Conservation (phyloP, 2,797 vertebrate species). For the Rhadinocentrus ornatus region DNA sequence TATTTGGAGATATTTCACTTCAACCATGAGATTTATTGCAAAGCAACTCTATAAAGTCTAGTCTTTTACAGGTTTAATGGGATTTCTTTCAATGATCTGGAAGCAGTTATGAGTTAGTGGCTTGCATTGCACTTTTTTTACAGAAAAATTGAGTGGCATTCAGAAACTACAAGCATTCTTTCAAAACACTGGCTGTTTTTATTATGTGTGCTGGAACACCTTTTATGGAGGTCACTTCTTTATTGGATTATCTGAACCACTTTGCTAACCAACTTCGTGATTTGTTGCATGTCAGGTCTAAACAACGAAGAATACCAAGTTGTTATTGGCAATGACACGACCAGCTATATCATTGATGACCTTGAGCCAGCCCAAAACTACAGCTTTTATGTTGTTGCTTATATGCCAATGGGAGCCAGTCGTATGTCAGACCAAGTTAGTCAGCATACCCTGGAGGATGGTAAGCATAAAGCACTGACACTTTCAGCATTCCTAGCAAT, state of each 20-base stretch:
- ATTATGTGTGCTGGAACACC: constrained; percentile 2
- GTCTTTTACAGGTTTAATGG: constrained; percentile 25
- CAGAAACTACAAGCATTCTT: constrained; percentile 5
- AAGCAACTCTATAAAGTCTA: constrained; percentile 16
- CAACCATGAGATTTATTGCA: constrained; percentile 8
- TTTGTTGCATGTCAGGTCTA: constrained; percentile 82
- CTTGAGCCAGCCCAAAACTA: constrained; percentile 95
- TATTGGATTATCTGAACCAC: not conserved
- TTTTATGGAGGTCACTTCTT: constrained; percentile 5
- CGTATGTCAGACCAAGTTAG: constrained; percentile 98
- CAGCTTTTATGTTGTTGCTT: constrained; percentile 97
- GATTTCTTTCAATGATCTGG: constrained; percentile 24
- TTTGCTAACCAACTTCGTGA: constrained; percentile 12
- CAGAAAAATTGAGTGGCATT: constrained; percentile 22
- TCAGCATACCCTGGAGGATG: constrained; percentile 94
- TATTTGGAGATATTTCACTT: constrained; percentile 28
- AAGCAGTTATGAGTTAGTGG: constrained; percentile 27
- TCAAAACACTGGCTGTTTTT: constrained; percentile 38
- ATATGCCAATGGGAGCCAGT: constrained; percentile 99
- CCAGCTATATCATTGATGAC: constrained; percentile 95
- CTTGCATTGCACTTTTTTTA: constrained; percentile 34
- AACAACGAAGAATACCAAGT: constrained; percentile 99
- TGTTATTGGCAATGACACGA: constrained; percentile 98
- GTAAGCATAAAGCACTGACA: constrained; percentile 80
- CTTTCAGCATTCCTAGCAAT: constrained; percentile 65